Conservation (phyloP, 2,113 vertebrate species). For the Myotis davidii region DNA sequence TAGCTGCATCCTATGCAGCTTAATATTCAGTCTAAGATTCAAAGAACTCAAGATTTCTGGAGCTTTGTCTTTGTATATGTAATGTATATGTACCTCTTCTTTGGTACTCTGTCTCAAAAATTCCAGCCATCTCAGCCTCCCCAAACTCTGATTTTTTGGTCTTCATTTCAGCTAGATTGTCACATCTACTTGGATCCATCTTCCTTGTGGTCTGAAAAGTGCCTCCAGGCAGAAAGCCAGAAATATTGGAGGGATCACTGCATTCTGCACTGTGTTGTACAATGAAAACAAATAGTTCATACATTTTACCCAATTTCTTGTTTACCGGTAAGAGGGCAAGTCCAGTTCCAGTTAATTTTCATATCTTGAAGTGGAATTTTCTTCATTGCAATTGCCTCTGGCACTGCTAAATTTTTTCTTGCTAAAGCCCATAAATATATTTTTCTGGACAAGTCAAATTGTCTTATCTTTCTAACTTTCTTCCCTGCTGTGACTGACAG, state of each 20-base stretch:
- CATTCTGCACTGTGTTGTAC: not conserved
- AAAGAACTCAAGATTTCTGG: not conserved
- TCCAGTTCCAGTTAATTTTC: not conserved
- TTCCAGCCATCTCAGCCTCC: not conserved
- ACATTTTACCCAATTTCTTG: not conserved
- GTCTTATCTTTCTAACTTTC: not conserved
- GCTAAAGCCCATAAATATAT: not conserved
- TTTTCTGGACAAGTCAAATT: conserved; percentile 14
- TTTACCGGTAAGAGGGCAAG: not conserved
- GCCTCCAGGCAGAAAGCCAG: not conserved
- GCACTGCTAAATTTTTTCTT: not conserved
- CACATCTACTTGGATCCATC: not conserved
- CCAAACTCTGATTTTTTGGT: not conserved
- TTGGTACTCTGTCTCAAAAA: not conserved
- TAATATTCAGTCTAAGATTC: not conserved
- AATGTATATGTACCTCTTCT: not conserved
- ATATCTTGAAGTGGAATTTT: not conserved
- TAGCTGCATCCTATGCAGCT: not conserved
- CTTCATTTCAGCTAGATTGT: not conserved
- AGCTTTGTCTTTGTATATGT: not conserved
- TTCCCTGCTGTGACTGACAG: not conserved
- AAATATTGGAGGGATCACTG: not conserved
- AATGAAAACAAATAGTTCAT: conserved; percentile 3
- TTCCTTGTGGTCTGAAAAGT: not conserved
- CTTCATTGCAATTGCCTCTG: not conserved